These are phyloP conservation scores for Astyanax mexicanus DNA, from an alignment of 2,797 vertebrate species.

Conservation along the genomic window DNA sequence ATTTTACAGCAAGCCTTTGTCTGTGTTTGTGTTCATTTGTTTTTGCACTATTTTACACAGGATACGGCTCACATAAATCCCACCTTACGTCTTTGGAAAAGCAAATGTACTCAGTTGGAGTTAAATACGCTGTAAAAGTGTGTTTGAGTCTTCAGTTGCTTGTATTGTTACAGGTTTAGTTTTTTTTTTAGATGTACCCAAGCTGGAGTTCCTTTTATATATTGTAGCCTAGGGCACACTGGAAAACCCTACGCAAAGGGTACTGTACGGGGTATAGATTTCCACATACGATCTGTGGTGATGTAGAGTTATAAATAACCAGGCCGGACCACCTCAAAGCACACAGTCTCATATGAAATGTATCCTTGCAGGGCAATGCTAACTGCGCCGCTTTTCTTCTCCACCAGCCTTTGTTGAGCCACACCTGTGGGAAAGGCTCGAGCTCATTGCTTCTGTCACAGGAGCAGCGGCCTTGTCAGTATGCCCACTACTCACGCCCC, in stretches of 20 bases:
- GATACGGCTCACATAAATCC: background rate
- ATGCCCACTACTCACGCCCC: slow-evolving; percentile 35
- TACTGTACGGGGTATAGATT: background rate
- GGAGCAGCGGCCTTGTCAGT: slow-evolving; percentile 34
- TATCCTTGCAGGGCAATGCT: slow-evolving; percentile 1
- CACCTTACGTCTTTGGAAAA: background rate
- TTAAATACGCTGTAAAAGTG: background rate
- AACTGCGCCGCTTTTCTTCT: slow-evolving; percentile 12
- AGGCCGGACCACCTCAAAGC: background rate
- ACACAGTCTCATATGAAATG: background rate
- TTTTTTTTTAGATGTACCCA: background rate
- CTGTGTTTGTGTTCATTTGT: slow-evolving; percentile 19
- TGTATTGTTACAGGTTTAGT: background rate
- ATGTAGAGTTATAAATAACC: background rate
- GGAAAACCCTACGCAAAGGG: background rate
- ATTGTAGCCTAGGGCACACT: no score
- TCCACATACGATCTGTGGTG: background rate
- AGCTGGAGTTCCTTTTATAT: no score
- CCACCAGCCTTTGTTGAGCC: background rate
- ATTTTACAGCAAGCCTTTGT: slow-evolving; percentile 40
- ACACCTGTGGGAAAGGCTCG: slow-evolving; percentile 72
- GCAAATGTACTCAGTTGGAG: background rate
- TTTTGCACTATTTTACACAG: slow-evolving; percentile 32
- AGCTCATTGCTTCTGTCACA: slow-evolving; percentile 49
- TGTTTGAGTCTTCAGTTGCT: no score